Conservation (phyloP, 2,888 invertebrate genomes). For the Callosobruchus maculatus region DNA sequence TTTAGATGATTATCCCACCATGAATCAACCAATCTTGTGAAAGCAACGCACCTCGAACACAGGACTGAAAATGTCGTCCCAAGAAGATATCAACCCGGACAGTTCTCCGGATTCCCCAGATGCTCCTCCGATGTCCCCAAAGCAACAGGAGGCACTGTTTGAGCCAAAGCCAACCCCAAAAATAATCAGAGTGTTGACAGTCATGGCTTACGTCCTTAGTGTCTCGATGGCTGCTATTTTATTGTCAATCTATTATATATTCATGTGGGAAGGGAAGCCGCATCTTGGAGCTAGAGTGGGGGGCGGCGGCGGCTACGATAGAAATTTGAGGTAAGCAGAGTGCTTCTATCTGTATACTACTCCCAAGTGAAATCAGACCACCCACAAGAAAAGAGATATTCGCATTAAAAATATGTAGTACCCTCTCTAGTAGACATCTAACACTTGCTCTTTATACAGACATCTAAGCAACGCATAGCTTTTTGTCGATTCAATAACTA, state of each 20-base stretch:
- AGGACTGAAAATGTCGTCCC: slow-evolving; percentile 25
- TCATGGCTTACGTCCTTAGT: slow-evolving; percentile 76
- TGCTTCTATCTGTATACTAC: too few species aligned
- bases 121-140: slow-evolving; percentile 9
- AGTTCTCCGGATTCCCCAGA: slow-evolving; percentile 21
- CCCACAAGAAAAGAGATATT: too few species aligned
- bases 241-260: slow-evolving; percentile 76
- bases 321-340: neutral
- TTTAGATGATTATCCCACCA: neutral
- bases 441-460: too few species aligned
- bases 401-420: too few species aligned
- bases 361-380: too few species aligned
- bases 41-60: neutral
- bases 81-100: slow-evolving; percentile 28
- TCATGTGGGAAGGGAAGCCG: slow-evolving; percentile 74
- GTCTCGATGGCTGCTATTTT: slow-evolving; percentile 82
- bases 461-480: too few species aligned
- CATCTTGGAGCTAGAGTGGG: slow-evolving; percentile 25
- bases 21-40: neutral
- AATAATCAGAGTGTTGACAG: slow-evolving; percentile 66
- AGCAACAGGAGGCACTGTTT: slow-evolving; percentile 27
- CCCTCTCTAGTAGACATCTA: too few species aligned
- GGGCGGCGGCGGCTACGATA: neutral
- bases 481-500: too few species aligned
- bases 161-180: slow-evolving; percentile 41